Evolutionary conservation across 2,113 vertebrate species (phyloP).

Genomic region (Tinamus guttatus): DNA sequence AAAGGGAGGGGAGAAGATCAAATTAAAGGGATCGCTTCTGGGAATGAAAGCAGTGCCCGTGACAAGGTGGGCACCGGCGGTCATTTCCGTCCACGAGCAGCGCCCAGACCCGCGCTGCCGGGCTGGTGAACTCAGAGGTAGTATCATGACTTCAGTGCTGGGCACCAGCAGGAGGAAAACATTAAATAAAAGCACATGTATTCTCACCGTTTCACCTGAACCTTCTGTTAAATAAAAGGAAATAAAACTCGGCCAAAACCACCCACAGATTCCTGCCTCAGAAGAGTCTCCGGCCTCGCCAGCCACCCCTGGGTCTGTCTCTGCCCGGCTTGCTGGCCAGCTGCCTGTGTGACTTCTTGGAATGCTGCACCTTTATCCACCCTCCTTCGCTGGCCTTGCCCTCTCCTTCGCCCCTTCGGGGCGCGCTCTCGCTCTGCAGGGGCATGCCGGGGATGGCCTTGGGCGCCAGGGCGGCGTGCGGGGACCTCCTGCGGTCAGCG

Average conservation of each 20-base stretch:
- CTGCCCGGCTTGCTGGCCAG: constrained; percentile 77
- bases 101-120: neutral
- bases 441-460: constrained; percentile 88
- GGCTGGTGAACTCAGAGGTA: neutral
- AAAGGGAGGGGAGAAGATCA: neutral
- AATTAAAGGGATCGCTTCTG: neutral
- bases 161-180: neutral
- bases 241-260: neutral
- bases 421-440: constrained; percentile 57
- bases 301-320: constrained; percentile 82
- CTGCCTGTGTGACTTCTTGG: constrained; percentile 83
- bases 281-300: constrained; percentile 77
- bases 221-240: neutral
- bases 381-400: constrained; percentile 85
- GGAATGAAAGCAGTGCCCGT: neutral
- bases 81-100: neutral
- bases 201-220: neutral
- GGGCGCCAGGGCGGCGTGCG: constrained; percentile 43
- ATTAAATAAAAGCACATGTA: neutral
- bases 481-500: constrained; percentile 70
- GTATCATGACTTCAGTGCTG: neutral
- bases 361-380: constrained; percentile 92
- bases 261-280: constrained; percentile 12
- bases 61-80: neutral
- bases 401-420: constrained; percentile 76